Evolutionary conservation across 2,888 invertebrate species (phyloP), one percentile per base, ranked within the genome.

Genomic region (Halocaridina rubra): DNA sequence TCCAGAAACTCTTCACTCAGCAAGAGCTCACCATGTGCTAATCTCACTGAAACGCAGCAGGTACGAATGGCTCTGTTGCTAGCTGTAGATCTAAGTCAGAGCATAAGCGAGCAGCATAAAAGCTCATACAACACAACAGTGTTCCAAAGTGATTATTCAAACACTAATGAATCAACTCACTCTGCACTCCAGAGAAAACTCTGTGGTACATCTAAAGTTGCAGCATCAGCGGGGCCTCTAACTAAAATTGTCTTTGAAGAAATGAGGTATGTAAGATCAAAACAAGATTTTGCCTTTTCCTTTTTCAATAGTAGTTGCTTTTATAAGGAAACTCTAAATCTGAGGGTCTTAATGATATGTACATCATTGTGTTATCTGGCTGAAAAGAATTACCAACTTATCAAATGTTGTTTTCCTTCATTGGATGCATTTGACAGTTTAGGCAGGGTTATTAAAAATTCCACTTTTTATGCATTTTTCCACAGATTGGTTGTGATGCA

Each of bases 231-330:
- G 1, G 69, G 69, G 7, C 29, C 27, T n/a, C 29, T 69, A 3
- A 30, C 69, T 3, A n/a, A 69, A 3, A 30, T 69, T n/a, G 69
- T 69, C 30, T 69, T 69, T 29, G 29, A 69, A n/a, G 69, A 69
- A n/a, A 69, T 69, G 69, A 69, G 69, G 69, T 69, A 29, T 29
- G 69, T n/a, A n/a, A n/a, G n/a, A n/a, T n/a, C n/a, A n/a, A n/a
- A n/a, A n/a, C n/a, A n/a, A n/a, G n/a, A n/a, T n/a, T n/a, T n/a
- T n/a, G n/a, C n/a, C n/a, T n/a, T n/a, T n/a, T n/a, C n/a, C n/a
- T n/a, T n/a, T n/a, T n/a, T n/a, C n/a, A n/a, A n/a, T n/a, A n/a
- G n/a, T n/a, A n/a, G n/a, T n/a, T n/a, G n/a, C n/a, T n/a, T n/a
- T n/a, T n/a, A n/a, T n/a, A n/a, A n/a, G n/a, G n/a, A n/a, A n/a